Percentiles rank a stretch among this genome's conserved stretches.
Conservation (phyloP, 2,797 vertebrate species). For the Pelobates cultripes region DNA sequence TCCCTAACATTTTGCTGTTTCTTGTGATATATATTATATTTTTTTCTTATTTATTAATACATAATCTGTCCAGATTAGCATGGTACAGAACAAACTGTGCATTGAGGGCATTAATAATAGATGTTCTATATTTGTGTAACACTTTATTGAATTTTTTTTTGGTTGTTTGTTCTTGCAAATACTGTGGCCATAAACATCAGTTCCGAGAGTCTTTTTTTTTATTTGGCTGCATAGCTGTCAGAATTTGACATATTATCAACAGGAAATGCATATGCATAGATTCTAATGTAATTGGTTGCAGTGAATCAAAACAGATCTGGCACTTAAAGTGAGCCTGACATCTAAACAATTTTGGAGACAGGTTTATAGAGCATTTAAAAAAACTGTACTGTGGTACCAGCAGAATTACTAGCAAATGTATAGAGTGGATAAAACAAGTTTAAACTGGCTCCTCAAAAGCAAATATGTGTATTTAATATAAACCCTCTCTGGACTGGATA, state of each 20-base stretch:
- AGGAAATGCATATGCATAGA: background rate
- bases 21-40: background rate
- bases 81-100: slow-evolving; percentile 38
- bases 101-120: slow-evolving; percentile 28
- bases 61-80: slow-evolving; percentile 16
- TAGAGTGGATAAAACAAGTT: background rate
- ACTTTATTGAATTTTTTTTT: slow-evolving; percentile 19
- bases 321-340: background rate
- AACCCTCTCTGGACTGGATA: no score
- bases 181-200: background rate
- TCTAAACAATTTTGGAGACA: background rate
- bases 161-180: background rate
- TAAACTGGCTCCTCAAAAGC: background rate
- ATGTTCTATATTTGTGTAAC: background rate
- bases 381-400: background rate
- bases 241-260: slow-evolving; percentile 10
- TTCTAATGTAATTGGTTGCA: slow-evolving; percentile 14
- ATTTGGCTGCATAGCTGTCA: background rate
- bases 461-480: background rate
- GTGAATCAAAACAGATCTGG: background rate
- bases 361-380: background rate
- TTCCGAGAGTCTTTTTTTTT: background rate
- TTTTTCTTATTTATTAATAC: slow-evolving; percentile 42
- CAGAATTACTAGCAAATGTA: background rate
- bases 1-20: slow-evolving; percentile 1